Evolutionary conservation across 2,888 invertebrate genomes (phyloP).

Genomic region (Cephus pygmeus): DNA sequence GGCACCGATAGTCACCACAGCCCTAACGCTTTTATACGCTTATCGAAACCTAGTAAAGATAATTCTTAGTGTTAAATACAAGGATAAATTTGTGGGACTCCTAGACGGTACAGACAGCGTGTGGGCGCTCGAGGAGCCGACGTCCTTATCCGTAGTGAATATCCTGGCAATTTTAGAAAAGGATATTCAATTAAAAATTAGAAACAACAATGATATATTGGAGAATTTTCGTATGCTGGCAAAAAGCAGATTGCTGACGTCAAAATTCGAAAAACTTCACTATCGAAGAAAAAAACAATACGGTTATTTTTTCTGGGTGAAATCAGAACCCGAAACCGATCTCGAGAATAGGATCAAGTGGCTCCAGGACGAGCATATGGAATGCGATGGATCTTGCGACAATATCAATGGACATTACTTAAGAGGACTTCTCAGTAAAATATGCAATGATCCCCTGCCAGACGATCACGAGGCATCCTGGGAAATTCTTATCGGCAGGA

Average conservation of each 20-base stretch:
- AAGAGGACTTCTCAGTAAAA: slow-evolving; percentile 61
- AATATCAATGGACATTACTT: slow-evolving; percentile 56
- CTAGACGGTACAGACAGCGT: slow-evolving; percentile 69
- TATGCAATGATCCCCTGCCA: slow-evolving; percentile 66
- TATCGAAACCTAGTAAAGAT: slow-evolving; percentile 38
- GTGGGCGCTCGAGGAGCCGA: slow-evolving; percentile 69
- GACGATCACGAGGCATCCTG: slow-evolving; percentile 67
- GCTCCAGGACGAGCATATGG: slow-evolving; percentile 54
- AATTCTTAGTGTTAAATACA: slow-evolving; percentile 40
- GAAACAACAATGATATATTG: slow-evolving; percentile 28
- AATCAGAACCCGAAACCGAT: slow-evolving; percentile 55
- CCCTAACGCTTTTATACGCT: slow-evolving; percentile 31
- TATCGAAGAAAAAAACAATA: slow-evolving; percentile 64
- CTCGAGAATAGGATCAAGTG: slow-evolving; percentile 67
- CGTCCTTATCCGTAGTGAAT: slow-evolving; percentile 67
- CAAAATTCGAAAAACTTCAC: slow-evolving; percentile 62
- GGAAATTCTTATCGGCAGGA: slow-evolving; percentile 67
- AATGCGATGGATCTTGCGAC: slow-evolving; percentile 43
- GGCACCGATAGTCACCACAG: slow-evolving; percentile 29
- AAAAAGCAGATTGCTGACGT: slow-evolving; percentile 32
- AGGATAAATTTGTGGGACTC: slow-evolving; percentile 65
- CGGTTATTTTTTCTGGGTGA: slow-evolving; percentile 70
- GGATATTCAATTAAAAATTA: slow-evolving; percentile 24
- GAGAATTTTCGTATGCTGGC: slow-evolving; percentile 35
- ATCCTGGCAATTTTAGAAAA: slow-evolving; percentile 67